phyloP scores from a whole-genome alignment of 2,888 invertebrate genomes.

The Amiota minor region DNA sequence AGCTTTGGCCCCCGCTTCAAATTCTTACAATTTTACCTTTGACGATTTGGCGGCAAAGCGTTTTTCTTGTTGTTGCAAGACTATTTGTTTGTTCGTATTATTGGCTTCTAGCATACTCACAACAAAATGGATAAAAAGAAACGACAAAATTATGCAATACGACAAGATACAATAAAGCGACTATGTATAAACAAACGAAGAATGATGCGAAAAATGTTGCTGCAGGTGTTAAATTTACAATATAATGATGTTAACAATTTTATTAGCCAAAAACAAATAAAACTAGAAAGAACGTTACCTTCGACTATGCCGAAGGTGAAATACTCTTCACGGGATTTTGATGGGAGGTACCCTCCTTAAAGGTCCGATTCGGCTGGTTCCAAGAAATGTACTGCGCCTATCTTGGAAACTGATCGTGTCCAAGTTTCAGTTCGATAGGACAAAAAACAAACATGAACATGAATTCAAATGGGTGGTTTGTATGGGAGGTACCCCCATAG shows the following conservation, averaged over 20 bases:
- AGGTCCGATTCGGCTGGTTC: too few species aligned
- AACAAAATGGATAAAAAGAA: not conserved
- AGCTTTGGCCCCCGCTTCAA: not conserved
- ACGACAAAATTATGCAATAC: not conserved
- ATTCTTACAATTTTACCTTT: too few species aligned
- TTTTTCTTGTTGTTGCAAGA: not conserved
- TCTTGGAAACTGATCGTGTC: too few species aligned
- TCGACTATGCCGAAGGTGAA: too few species aligned
- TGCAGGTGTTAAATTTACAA: slow-evolving; percentile 63
- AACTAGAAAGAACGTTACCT: not conserved
- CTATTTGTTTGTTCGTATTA: too few species aligned
- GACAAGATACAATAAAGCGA: not conserved
- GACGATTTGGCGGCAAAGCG: not conserved
- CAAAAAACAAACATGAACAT: too few species aligned
- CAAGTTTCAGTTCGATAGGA: too few species aligned
- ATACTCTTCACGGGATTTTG: too few species aligned
- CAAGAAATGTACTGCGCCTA: too few species aligned
- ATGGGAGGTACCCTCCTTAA: too few species aligned
- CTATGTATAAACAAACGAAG: not conserved
- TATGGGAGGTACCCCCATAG: too few species aligned
- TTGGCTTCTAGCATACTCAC: not conserved
- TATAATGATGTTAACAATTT: slow-evolving; percentile 57
- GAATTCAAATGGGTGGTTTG: too few species aligned
- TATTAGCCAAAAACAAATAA: not conserved
- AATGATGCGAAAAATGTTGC: slow-evolving; percentile 35